Evolutionary conservation across 2,888 invertebrate genomes (phyloP).

Genomic region (Cosmia trapezina): DNA sequence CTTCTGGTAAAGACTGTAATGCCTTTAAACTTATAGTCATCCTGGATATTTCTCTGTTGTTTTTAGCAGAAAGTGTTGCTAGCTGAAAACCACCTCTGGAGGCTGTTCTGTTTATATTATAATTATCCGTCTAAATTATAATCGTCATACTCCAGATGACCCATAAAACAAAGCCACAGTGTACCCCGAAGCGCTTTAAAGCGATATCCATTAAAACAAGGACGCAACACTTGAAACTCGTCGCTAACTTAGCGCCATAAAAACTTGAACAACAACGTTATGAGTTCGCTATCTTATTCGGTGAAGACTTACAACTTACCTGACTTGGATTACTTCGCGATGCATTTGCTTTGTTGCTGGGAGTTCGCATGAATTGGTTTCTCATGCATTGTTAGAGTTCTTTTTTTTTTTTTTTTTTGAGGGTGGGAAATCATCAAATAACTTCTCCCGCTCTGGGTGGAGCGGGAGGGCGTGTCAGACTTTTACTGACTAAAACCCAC

Average conservation of each 20-base stretch:
- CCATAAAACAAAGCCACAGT: slow-evolving; percentile 35
- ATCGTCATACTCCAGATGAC: slow-evolving; percentile 22
- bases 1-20: no score
- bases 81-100: background rate
- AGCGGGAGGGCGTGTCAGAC: no score
- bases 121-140: slow-evolving; percentile 14
- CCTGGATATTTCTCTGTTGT: background rate
- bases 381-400: background rate
- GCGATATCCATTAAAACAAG: slow-evolving; percentile 60
- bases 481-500: no score
- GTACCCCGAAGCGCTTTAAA: slow-evolving; percentile 56
- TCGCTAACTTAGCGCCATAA: slow-evolving; percentile 49
- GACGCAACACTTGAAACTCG: slow-evolving; percentile 41
- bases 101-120: no score
- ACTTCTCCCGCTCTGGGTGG: no score
- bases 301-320: slow-evolving; percentile 52
- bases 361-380: slow-evolving; percentile 5
- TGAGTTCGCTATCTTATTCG: slow-evolving; percentile 56
- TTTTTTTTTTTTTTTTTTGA: background rate
- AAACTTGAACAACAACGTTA: slow-evolving; percentile 60
- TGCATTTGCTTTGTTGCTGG: slow-evolving; percentile 36
- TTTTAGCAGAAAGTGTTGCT: background rate
- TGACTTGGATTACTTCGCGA: slow-evolving; percentile 35
- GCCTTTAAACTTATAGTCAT: no score
- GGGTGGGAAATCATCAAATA: no score